phyloP scores from a whole-genome alignment of 2,797 vertebrate species.

The Microhierax caerulescens region DNA sequence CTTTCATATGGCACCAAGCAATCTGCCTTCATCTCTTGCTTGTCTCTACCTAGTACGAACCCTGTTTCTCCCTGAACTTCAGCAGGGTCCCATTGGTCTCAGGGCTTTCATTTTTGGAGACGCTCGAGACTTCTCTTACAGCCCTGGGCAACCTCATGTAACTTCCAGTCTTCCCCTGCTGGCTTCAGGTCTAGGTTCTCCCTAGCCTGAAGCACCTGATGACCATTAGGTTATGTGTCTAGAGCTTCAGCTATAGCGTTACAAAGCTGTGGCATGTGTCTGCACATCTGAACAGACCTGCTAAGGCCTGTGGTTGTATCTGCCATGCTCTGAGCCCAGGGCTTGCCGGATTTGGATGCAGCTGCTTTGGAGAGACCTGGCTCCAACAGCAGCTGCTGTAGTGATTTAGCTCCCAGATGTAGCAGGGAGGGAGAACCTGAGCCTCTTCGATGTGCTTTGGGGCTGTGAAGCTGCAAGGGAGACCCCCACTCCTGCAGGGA shows the following conservation, averaged over 20 bases:
- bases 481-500: neutral
- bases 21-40: neutral
- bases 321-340: neutral
- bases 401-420: neutral
- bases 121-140: no score
- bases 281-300: neutral
- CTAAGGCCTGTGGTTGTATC: neutral
- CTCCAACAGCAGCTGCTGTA: neutral
- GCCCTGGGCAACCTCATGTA: no score
- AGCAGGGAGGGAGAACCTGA: neutral
- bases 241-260: neutral
- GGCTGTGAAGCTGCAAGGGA: neutral
- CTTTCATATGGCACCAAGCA: neutral
- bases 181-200: no score
- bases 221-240: no score
- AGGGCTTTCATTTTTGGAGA: no score
- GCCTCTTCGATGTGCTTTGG: neutral
- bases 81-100: neutral
- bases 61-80: neutral
- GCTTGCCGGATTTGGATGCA: neutral
- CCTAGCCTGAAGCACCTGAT: no score
- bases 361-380: neutral
- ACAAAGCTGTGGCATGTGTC: neutral
- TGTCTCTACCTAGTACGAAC: neutral
- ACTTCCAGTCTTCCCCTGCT: no score